Evolutionary conservation across 2,113 vertebrate species (phyloP), one percentile per base, ranked within the genome.

Genomic region (Gorsachius goisagi): DNA sequence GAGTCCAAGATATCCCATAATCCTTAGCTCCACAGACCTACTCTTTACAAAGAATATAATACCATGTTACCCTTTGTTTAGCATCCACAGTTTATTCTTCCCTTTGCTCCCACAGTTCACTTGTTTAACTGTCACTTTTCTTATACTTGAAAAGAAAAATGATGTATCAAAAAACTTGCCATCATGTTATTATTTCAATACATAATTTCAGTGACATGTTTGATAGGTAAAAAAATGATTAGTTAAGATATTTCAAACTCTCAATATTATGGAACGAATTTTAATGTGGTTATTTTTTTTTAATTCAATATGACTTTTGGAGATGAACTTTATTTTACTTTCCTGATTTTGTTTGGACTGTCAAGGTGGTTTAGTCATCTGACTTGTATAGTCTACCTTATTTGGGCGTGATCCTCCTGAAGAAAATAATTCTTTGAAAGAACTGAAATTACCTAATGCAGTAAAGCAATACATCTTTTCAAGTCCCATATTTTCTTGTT

Each of bases 351-450:
- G 6, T 66, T 60, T 39, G 22, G 5, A 32, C 8, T 74, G 12
- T 63, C 27, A 80, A 60, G 15, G 5, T 59, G 66, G 80, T 89
- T 80, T 35, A 88, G 76, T 55, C 5, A 55, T 60, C 16, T 27
- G 5, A 39, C 28, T 19, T 21, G 2, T 50, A 59, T 21, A 22
- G 22, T 15, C 2, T 72, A 60, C n/a, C 53, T 75, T 63, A 50
- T 35, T 50, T 59, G 66, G 23, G 74, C 56, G 18, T 6, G 91
- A 58, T 79, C 3, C 12, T 95, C 53, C 52, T 62, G 53, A 68
- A 88, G 12, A 74, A 47, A 80, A 71, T 37, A 75, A 84, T 93
- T 92, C 66, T 78, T 91, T 88, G 44, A 89, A 94, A 85, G 16
- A 73, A 52, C 30, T 55, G 56, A 77, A 81, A 89, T 86, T 81